Evolutionary conservation across 2,113 vertebrate species (phyloP), one percentile per base, ranked within the genome.

Genomic region (Cinclus cinclus): DNA sequence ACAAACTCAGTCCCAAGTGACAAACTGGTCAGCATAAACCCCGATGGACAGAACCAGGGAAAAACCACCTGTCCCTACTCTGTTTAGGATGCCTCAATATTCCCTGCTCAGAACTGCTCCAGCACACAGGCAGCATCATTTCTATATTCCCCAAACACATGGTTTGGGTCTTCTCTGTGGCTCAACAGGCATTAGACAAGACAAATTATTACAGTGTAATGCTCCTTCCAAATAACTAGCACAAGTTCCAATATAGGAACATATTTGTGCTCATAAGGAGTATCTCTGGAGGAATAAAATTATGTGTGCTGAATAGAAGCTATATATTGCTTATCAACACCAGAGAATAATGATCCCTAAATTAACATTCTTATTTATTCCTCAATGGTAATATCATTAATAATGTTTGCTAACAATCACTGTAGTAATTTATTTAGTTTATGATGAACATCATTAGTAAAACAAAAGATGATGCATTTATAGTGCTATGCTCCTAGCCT

Each of bases 1-100:
- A 95, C 49, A 94, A 91, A 70, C 85, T 74, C 3, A 3, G 87
- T 82, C 76, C 71, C 84, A 81, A 90, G 67, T 62, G 74, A 84
- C 83, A 90, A 82, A 92, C 0, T 41, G 73, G 62, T 62, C 39
- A 92, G 25, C 16, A 33, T 49, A 85, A 86, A 83, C 49, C 27
- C 21, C 0, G 0, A 16, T 4, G 16, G 42, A 19, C n/a, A 78
- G 12, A 78, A 41, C 41, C 47, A 63, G 53, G 30, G 24, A 39
- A 83, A 81, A 90, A 78, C 9, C 63, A 91, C 60, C 77, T 95
- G 49, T 76, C 60, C 11, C 58, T 83, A 67, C 15, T 42, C 79
- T 77, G 5, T 60, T 88, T 83, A 58, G 47, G 46, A 94, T 50
- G 22, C 41, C 59, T 86, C 19, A 5, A 74, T 90, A 42, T 58